Evolutionary conservation across 1,140 invertebrate genomes (phyloP), one percentile per base, ranked within the genome.

Genomic region (Drosophila setifemur): DNA sequence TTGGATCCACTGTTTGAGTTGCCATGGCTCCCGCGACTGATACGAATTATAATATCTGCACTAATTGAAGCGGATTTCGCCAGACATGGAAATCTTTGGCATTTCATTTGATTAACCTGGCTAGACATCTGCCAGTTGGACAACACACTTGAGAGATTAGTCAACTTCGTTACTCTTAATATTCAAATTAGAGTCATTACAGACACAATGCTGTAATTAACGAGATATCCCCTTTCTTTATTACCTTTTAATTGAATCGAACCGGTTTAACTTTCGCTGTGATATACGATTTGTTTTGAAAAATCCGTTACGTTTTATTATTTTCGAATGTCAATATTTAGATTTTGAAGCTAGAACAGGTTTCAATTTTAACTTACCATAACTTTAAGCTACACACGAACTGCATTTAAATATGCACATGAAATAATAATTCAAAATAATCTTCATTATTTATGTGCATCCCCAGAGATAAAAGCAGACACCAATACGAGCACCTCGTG

Each of bases 1-100:
- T 2, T 48, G 39, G 9, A 14, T 43, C 16, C 49, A 49, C 54
- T 18, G 19, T 16, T 44, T 19, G 31, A n/a, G 45, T 52, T 73
- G 42, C 29, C 43, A 74, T 7, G 28, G 11, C 14, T 40, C 28
- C 29, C 16, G 19, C 26, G 35, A 47, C 19, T 18, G 7, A n/a
- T 0, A 5, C 29, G 11, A 75, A 75, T 75, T 75, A 75, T 76
- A 50, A 55, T 37, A 43, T 29, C 60, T 5, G 18, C 48, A 48
- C 73, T 76, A 76, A 76, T 75, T 57, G 14, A 49, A 42, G 9
- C 26, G 39, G 4, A 19, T 66, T 67, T 37, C 58, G 19, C 63
- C 28, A 66, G 63, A 47, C 57, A 28, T 73, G 70, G 60, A 73
- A 73, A 73, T 70, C 45, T 71, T 50, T 7, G 43, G 9, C 6